Evolutionary conservation across 2,797 vertebrate genomes (phyloP).

Genomic region (Poeciliopsis paucimaculata): DNA sequence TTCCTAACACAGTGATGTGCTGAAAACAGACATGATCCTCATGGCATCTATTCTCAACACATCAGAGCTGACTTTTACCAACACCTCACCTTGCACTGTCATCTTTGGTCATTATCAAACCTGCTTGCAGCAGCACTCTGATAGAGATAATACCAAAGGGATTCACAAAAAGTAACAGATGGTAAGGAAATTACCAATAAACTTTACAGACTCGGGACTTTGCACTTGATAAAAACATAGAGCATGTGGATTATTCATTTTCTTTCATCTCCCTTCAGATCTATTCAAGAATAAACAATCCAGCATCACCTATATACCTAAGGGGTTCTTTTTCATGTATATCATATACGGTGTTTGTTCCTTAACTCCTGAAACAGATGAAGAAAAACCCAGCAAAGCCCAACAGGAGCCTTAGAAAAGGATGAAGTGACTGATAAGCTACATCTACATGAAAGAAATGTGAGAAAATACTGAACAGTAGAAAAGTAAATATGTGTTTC

Average conservation of each 20-base stretch:
- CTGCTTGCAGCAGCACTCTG: not conserved
- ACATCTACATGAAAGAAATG: not conserved
- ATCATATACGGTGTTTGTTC: slow-evolving; percentile 7
- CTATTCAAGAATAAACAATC: slow-evolving; percentile 10
- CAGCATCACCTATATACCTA: not conserved
- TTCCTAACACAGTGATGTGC: not conserved
- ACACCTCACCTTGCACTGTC: slow-evolving; percentile 15
- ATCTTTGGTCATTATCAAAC: slow-evolving; percentile 23
- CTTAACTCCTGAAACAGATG: slow-evolving; percentile 6
- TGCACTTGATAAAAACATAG: slow-evolving; percentile 4
- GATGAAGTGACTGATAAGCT: slow-evolving; percentile 7
- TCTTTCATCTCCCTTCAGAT: slow-evolving; percentile 11
- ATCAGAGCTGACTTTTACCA: slow-evolving; percentile 13
- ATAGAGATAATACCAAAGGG: slow-evolving; percentile 28
- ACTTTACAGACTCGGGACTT: slow-evolving; percentile 5
- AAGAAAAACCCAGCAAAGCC: slow-evolving; percentile 14
- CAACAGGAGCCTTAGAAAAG: not conserved
- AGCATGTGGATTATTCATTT: not conserved
- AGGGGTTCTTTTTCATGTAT: not conserved
- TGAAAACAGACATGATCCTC: not conserved
- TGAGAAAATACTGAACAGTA: not conserved
- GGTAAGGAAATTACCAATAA: slow-evolving; percentile 7
- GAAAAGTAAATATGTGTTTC: not conserved
- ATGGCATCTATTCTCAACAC: slow-evolving; percentile 7
- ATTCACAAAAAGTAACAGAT: slow-evolving; percentile 17